A percentile compares a stretch with the other conserved stretches of the same genome.
Conservation (phyloP, 1,140 invertebrate species). For the Aleiodes sp. region DNA sequence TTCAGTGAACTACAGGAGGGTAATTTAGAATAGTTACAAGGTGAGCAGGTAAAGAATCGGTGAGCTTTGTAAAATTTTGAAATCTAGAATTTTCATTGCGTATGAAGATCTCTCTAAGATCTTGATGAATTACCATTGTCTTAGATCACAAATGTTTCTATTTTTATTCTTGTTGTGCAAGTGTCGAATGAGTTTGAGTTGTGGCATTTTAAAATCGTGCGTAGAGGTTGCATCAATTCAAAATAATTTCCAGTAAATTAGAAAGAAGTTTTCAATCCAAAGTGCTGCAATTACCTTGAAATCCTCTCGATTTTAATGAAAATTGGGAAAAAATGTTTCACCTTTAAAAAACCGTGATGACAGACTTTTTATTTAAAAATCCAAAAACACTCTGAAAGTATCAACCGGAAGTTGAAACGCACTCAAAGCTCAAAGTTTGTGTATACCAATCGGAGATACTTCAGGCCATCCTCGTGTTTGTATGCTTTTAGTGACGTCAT, state of each 20-base stretch:
- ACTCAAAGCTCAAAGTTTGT: neutral
- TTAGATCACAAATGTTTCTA: constrained; percentile 29
- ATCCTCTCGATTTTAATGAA: too few species aligned
- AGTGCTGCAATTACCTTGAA: too few species aligned
- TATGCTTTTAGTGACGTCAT: constrained; percentile 25
- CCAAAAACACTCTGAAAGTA: neutral
- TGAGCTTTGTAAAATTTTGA: too few species aligned
- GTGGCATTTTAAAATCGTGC: constrained; percentile 45
- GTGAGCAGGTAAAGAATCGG: too few species aligned
- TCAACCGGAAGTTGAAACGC: neutral
- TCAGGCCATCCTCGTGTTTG: neutral
- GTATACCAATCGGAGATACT: neutral
- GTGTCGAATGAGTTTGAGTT: constrained; percentile 55
- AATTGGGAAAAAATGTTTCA: too few species aligned
- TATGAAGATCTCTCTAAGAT: neutral
- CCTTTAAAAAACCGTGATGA: too few species aligned
- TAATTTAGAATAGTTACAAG: too few species aligned
- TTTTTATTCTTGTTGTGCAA: constrained; percentile 56
- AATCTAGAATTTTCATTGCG: neutral
- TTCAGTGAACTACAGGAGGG: too few species aligned
- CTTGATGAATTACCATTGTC: too few species aligned
- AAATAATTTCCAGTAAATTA: too few species aligned
- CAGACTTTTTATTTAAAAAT: neutral
- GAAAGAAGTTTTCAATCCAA: too few species aligned
- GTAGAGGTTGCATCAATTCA: constrained; percentile 4